Percentiles rank a stretch among this genome's conserved stretches.
Conservation (phyloP, 1,140 invertebrate genomes). For the Leptinotarsa defecta region DNA sequence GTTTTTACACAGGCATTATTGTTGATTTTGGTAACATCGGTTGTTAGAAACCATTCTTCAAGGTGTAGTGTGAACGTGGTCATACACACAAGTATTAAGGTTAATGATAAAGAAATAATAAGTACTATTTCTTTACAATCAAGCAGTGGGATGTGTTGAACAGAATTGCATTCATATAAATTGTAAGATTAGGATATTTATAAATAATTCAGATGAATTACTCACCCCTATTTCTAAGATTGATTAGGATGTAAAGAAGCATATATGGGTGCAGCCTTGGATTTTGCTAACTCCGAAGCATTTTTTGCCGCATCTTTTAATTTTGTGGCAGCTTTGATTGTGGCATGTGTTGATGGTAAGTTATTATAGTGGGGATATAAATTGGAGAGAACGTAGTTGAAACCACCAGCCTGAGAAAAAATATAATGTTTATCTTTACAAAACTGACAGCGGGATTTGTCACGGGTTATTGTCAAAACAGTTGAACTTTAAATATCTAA, state of each 20-base stretch:
- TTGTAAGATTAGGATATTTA: neutral
- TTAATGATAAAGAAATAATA: no score
- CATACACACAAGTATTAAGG: no score
- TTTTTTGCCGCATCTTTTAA: constrained; percentile 74
- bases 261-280: constrained; percentile 68
- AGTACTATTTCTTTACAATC: no score
- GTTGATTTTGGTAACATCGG: no score
- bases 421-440: neutral
- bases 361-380: constrained; percentile 67
- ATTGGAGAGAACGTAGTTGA: constrained; percentile 76
- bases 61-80: no score
- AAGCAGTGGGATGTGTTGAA: no score
- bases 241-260: constrained; percentile 60
- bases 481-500: no score
- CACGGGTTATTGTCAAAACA: no score
- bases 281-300: constrained; percentile 76
- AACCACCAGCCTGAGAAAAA: constrained; percentile 66
- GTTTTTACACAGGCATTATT: no score
- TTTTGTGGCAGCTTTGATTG: constrained; percentile 52
- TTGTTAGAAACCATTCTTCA: no score
- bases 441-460: neutral
- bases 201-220: neutral
- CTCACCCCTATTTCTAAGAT: constrained; percentile 51
- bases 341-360: constrained; percentile 56
- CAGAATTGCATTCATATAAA: no score